Evolutionary conservation across 2,113 vertebrate genomes (phyloP).

Genomic region (Hyla sarda): DNA sequence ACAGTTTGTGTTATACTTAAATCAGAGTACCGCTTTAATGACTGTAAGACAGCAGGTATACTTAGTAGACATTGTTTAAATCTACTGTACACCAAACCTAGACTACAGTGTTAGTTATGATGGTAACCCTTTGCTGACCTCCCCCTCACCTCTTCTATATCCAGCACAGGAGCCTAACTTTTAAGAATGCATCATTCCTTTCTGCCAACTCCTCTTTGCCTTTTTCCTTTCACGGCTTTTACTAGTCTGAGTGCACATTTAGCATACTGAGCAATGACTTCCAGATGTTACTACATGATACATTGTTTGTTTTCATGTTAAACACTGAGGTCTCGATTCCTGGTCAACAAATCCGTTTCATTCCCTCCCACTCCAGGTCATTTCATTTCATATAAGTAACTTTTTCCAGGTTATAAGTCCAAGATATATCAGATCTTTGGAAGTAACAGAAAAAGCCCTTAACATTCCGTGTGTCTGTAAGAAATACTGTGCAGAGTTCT

Average conservation of each 20-base stretch:
- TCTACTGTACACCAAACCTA: not conserved
- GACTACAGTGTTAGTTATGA: not conserved
- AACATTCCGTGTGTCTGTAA: not conserved
- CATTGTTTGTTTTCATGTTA: slow-evolving; percentile 36
- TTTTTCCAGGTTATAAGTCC: not conserved
- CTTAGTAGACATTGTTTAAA: not conserved
- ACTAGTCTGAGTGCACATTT: slow-evolving; percentile 13
- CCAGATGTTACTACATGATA: slow-evolving; percentile 33
- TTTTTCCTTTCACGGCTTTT: slow-evolving; percentile 19
- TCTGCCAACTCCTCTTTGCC: slow-evolving; percentile 1
- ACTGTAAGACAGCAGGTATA: not conserved
- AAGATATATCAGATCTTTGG: not conserved
- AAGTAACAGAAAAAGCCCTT: not conserved
- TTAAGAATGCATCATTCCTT: not conserved
- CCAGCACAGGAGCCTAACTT: not conserved
- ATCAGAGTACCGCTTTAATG: not conserved
- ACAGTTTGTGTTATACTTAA: too few relatives aligned
- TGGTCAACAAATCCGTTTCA: not conserved
- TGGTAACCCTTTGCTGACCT: not conserved
- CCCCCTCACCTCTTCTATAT: not conserved
- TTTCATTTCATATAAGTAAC: slow-evolving; percentile 5
- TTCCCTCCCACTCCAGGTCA: not conserved
- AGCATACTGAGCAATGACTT: slow-evolving; percentile 17
- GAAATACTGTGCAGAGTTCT: not conserved
- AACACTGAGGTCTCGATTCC: slow-evolving; percentile 10